Evolutionary conservation across 2,888 invertebrate genomes (phyloP), one percentile per base, ranked within the genome.

Genomic region (Hermaeophaga mercurialis): DNA sequence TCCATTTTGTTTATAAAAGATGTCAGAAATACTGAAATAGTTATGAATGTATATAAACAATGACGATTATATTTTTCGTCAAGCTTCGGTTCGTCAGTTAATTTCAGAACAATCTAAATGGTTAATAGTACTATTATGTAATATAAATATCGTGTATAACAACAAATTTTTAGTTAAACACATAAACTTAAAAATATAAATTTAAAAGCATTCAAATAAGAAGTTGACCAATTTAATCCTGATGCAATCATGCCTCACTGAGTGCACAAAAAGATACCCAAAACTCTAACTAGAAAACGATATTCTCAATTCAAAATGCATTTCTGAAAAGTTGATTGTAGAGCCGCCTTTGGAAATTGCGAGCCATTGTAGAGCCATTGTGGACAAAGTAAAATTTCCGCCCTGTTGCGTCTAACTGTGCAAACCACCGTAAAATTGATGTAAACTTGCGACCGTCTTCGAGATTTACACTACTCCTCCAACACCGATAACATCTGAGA

Each of bases 341-440:
- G 39, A 68, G 67, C 67, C 70, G 68, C 67, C 70, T 67, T 39
- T 46, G 60, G 41, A 64, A 69, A 69, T 69, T 66, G 64, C 54
- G 47, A 58, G 43, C 61, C 54, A 63, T 66, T 66, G 65, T 67
- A 49, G 49, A 33, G 33, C 31, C 43, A 50, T 50, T 52, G 52
- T 52, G 28, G 36, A 59, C 61, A 58, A 64, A 64, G 61, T 61
- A 62, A 50, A 63, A 65, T 56, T 64, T 64, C 61, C 63, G 58
- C 49, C 47, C 56, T 60, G 61, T 58, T 63, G 66, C 28, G 43
- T 54, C 59, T 48, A 56, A 56, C 62, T 61, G 63, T 61, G 64
- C 70, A 70, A 68, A 68, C 70, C 68, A 63, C 67, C 70, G 68
- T 67, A 66, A 72, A 72, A 72, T 72, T 67, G 68, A 63, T 69